phyloP scores from a whole-genome alignment of 2,113 vertebrate species.

The Suncus etruscus region DNA sequence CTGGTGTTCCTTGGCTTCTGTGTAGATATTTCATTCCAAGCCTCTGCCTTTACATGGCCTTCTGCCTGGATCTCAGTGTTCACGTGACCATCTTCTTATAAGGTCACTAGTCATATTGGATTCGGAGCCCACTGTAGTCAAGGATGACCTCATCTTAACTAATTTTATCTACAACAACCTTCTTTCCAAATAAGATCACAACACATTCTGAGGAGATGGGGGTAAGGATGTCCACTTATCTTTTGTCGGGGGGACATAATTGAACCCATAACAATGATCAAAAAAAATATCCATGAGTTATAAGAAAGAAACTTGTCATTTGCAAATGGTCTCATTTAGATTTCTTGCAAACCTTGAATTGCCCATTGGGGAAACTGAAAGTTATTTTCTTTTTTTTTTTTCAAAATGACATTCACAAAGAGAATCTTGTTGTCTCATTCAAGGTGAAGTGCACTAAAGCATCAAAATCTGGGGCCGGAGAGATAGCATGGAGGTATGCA shows the following conservation, averaged over 20 bases:
- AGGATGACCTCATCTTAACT: constrained; percentile 61
- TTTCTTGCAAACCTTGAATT: constrained; percentile 53
- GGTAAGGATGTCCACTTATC: constrained; percentile 48
- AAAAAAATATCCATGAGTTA: constrained; percentile 38
- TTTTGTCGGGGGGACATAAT: constrained; percentile 15
- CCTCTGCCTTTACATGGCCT: constrained; percentile 43
- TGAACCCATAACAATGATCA: constrained; percentile 32
- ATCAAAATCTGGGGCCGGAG: constrained; percentile 48
- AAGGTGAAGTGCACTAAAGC: constrained; percentile 37
- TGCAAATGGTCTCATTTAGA: constrained; percentile 51
- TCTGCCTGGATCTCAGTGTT: constrained; percentile 31
- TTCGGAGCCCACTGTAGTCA: constrained; percentile 42
- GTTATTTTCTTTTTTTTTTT: constrained; percentile 42
- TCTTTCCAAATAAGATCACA: constrained; percentile 61
- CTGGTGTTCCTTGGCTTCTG: constrained; percentile 11
- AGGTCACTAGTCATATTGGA: constrained; percentile 47
- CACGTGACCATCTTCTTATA: constrained; percentile 50
- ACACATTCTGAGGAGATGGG: constrained; percentile 37
- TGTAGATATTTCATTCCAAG: constrained; percentile 45
- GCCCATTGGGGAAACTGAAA: constrained; percentile 63
- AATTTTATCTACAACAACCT: constrained; percentile 55
- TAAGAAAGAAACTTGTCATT: constrained; percentile 58
- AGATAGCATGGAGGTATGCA: too few species aligned
- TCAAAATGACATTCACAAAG: constrained; percentile 55
- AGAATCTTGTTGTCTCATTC: constrained; percentile 36